Percentiles rank a stretch among this genome's conserved stretches.
Evolutionary conservation across 2,113 vertebrate species (phyloP).

Genomic region (Mandrillus leucophaeus): DNA sequence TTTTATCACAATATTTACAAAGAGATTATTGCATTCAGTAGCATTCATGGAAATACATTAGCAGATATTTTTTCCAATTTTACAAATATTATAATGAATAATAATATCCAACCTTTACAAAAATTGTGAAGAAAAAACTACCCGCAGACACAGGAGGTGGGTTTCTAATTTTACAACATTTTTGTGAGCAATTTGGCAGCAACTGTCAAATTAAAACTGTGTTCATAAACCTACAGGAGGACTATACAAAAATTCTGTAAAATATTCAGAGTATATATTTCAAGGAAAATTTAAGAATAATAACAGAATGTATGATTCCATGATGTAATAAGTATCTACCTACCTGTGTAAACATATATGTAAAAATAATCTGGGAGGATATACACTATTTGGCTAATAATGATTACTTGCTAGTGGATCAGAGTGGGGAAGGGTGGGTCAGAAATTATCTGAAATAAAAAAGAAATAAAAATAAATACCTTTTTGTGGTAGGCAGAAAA

Average conservation of each 20-base stretch:
- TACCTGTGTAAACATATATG: neutral
- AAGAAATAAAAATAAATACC: neutral
- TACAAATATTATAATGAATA: neutral
- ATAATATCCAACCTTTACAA: neutral
- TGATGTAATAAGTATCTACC: neutral
- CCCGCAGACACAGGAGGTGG: neutral
- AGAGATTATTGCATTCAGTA: neutral
- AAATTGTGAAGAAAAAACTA: neutral
- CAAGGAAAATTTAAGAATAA: neutral
- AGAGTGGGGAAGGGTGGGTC: neutral
- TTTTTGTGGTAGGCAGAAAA: too few relatives aligned
- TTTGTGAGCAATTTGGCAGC: neutral
- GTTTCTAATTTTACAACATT: neutral
- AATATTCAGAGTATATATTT: neutral
- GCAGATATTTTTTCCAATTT: neutral
- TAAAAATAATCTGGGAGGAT: neutral
- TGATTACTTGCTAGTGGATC: neutral
- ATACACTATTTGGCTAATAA: neutral
- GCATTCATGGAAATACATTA: neutral
- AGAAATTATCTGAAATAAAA: neutral
- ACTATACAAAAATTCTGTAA: neutral
- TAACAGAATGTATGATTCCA: neutral
- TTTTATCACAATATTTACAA: neutral
- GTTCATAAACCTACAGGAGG: neutral
- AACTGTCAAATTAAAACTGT: neutral